Evolutionary conservation across 2,888 invertebrate species (phyloP).

Genomic region (Tineola bisselliella): DNA sequence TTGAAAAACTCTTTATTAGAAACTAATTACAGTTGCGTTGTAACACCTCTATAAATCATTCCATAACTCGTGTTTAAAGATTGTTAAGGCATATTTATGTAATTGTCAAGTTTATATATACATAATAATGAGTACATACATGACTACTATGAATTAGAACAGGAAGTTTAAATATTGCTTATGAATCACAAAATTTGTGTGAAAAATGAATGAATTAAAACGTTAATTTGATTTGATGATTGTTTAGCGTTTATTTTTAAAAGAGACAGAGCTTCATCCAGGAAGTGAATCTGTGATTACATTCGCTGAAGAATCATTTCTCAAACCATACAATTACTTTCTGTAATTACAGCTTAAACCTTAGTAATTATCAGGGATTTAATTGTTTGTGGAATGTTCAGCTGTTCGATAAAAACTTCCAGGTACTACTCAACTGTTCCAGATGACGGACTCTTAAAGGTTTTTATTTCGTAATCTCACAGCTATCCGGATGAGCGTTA

Average conservation of each 20-base stretch:
- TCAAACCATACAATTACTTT: not conserved
- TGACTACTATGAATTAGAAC: too few relatives aligned
- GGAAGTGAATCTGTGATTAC: not conserved
- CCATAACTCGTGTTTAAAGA: not conserved
- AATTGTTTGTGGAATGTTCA: constrained; percentile 9
- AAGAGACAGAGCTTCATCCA: not conserved
- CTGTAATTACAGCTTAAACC: not conserved
- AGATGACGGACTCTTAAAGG: not conserved
- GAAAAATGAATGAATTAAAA: too few relatives aligned
- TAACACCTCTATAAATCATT: not conserved
- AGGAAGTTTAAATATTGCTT: too few relatives aligned
- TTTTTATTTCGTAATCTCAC: not conserved
- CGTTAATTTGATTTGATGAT: too few relatives aligned
- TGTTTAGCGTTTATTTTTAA: not conserved
- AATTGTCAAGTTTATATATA: not conserved
- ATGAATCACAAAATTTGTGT: too few relatives aligned
- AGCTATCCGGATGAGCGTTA: not conserved
- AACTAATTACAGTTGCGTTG: not conserved
- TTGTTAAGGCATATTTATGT: not conserved
- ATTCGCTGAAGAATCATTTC: not conserved
- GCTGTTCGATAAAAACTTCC: not conserved
- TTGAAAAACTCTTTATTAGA: too few relatives aligned
- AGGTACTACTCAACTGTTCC: not conserved
- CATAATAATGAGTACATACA: too few relatives aligned
- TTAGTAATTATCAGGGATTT: constrained; percentile 7